phyloP scores from a whole-genome alignment of 2,888 invertebrate genomes.

The Rhagium mordax region DNA sequence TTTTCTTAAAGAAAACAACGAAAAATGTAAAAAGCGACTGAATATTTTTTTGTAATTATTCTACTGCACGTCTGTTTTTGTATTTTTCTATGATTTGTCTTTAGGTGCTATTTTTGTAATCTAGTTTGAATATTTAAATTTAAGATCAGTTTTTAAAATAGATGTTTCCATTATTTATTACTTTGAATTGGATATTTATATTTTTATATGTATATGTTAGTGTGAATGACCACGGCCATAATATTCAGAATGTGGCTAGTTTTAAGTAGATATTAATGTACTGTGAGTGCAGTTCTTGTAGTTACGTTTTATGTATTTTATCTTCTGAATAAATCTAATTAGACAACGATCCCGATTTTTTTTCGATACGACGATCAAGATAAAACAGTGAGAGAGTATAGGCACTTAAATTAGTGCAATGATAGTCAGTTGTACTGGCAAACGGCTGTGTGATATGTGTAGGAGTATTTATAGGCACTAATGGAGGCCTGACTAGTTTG shows the following conservation, averaged over 20 bases:
- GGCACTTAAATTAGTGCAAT: no score
- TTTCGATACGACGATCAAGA: no score
- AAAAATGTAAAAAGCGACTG: not conserved
- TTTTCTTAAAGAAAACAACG: not conserved
- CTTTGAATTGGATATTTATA: conserved; percentile 41
- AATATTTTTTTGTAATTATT: not conserved
- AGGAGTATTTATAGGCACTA: no score
- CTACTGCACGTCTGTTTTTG: not conserved
- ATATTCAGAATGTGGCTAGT: conserved; percentile 8
- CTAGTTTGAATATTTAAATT: conserved; percentile 19
- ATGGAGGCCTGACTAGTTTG: no score
- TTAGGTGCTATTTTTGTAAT: conserved; percentile 13
- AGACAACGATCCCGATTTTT: not conserved
- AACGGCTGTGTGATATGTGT: no score
- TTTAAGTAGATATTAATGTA: conserved; percentile 14
- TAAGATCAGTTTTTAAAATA: conserved; percentile 7
- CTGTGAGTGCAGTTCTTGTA: conserved; percentile 26
- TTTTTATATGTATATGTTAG: conserved; percentile 38
- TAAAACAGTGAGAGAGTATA: no score
- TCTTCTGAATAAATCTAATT: conserved; percentile 21
- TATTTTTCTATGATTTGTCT: conserved; percentile 6
- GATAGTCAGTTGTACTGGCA: no score
- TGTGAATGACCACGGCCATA: conserved; percentile 10
- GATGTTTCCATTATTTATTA: conserved; percentile 39
- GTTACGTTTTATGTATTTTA: conserved; percentile 33